phyloP scores from a whole-genome alignment of 2,888 invertebrate species.

The Mythimna loreyi region DNA sequence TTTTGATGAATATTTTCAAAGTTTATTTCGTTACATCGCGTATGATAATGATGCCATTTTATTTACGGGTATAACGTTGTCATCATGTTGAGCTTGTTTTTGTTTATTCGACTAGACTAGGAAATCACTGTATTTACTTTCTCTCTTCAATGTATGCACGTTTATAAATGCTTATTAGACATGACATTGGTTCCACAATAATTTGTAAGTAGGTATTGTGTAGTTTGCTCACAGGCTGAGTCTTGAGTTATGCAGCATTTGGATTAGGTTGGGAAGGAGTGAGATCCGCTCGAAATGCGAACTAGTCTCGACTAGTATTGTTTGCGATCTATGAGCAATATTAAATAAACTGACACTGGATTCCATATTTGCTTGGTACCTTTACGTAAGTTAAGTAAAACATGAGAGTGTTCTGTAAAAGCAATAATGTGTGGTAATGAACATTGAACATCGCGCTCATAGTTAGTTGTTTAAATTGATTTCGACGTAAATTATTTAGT shows the following conservation, averaged over 20 bases:
- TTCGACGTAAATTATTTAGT: constrained; percentile 64
- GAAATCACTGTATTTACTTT: constrained; percentile 15
- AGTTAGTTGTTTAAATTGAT: constrained; percentile 55
- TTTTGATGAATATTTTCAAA: constrained; percentile 57
- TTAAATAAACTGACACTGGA: constrained; percentile 14
- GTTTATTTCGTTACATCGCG: constrained; percentile 54
- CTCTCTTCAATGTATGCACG: constrained; percentile 1
- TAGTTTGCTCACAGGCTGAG: neutral
- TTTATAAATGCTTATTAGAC: neutral
- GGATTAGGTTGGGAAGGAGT: neutral
- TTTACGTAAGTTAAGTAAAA: constrained; percentile 27
- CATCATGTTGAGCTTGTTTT: constrained; percentile 33
- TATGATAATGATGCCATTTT: constrained; percentile 59
- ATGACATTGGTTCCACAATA: constrained; percentile 18
- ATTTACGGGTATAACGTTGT: constrained; percentile 53
- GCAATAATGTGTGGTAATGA: constrained; percentile 40
- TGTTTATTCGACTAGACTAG: constrained; percentile 32
- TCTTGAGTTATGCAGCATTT: constrained; percentile 7
- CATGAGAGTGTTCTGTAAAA: constrained; percentile 60
- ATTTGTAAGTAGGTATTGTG: constrained; percentile 28
- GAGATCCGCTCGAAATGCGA: constrained; percentile 1
- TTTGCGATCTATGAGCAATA: constrained; percentile 9
- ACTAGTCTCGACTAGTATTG: neutral
- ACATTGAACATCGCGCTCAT: constrained; percentile 51
- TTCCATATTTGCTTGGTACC: constrained; percentile 7